These are phyloP conservation scores for Ylistrum balloti DNA, from an alignment of 1,140 invertebrate genomes.

Conservation along the genomic window DNA sequence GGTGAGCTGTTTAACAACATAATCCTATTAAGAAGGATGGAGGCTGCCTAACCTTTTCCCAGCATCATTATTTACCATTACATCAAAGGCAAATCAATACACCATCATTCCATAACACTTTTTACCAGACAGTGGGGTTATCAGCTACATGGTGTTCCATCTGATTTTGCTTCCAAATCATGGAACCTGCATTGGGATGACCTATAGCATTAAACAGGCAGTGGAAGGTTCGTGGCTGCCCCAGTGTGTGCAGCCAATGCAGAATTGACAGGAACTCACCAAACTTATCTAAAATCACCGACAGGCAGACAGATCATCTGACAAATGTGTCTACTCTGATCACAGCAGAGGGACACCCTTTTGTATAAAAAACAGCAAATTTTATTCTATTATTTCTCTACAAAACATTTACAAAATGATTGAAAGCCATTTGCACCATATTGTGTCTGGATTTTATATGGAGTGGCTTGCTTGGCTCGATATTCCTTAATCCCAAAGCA, in stretches of 20 bases:
- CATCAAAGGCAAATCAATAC: conserved; percentile 28
- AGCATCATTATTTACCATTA: neutral
- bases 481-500: neutral
- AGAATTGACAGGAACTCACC: neutral
- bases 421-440: neutral
- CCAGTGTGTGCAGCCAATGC: neutral
- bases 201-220: conserved; percentile 4
- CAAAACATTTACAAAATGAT: neutral
- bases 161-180: conserved; percentile 34
- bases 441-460: neutral
- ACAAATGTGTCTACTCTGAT: neutral
- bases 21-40: neutral
- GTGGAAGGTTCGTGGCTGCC: neutral
- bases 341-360: neutral
- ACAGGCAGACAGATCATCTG: neutral
- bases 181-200: conserved; percentile 10
- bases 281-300: neutral
- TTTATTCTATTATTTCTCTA: neutral
- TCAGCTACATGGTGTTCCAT: neutral
- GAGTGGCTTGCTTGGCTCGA: neutral
- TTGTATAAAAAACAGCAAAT: too few relatives aligned
- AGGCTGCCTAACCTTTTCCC: conserved; percentile 11
- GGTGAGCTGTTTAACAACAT: neutral
- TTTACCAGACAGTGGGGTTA: neutral
- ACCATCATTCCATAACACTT: conserved; percentile 29